Evolutionary conservation across 1,140 invertebrate genomes (phyloP), one percentile per base, ranked within the genome.

Genomic region (Sipha flava): DNA sequence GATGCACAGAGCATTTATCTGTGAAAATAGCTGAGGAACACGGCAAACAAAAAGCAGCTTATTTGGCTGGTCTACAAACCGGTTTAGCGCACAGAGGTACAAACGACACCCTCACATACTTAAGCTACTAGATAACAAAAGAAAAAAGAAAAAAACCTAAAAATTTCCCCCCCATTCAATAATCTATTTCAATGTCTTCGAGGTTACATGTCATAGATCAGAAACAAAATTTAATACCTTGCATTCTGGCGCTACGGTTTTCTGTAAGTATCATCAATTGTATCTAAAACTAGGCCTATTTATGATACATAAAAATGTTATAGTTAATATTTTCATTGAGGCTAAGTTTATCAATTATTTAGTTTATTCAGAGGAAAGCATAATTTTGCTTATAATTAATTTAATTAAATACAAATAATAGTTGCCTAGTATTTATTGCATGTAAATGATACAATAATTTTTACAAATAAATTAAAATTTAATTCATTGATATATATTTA

Each of bases 1-100:
- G 94, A 81, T 91, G 91, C 57, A 91, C 90, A 45, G 92, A 95
- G 83, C 92, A 94, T 12, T 86, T 98, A 12, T 90, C 90, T 80
- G 94, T 98, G 18, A 94, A 93, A 88, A 88, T 97, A 82, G 96
- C 95, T 0, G 95, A 97, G 85, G 95, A 97, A 85, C 95, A 97
- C 84, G 94, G 94, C 16, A 95, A 96, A 85, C 92, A 94, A 84
- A 95, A 95, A 84, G 93, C 93, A 9, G 88, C 88, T 57, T 90
- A 90, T 85, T 89, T 88, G 82, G 88, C 87, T 81, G 89, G 86
- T n/a, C 89, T 87, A 86, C 87, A 89, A 83, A 88, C 88, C 12
- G 88, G 88, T 6, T 87, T 86, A 77, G 87, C 87, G 82, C 88
- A 88, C 81, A 88, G 87, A 77, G 73, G 73, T 77, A 77, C 73